phyloP scores from a whole-genome alignment of 2,797 vertebrate species.

The Peromyscus attwateri region DNA sequence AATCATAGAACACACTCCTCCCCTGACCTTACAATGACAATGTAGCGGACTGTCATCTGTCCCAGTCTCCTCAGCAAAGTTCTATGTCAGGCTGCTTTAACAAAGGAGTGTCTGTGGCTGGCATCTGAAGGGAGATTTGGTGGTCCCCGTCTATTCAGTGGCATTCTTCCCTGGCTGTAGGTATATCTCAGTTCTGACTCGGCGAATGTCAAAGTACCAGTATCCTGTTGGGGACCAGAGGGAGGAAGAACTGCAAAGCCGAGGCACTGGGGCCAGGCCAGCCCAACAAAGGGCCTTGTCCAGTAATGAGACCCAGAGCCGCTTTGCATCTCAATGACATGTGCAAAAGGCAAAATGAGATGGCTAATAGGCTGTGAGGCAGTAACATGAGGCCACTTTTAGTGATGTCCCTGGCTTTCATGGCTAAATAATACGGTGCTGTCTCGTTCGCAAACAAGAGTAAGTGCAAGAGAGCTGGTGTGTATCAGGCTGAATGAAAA shows the following conservation, averaged over 20 bases:
- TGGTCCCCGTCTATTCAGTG: conserved; percentile 18
- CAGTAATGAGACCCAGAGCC: conserved; percentile 24
- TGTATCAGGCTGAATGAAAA: conserved; percentile 49
- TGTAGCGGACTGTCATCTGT: conserved; percentile 66
- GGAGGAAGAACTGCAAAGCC: conserved; percentile 64
- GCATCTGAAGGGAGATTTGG: not conserved
- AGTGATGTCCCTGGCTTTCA: conserved; percentile 66
- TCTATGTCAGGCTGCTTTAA: conserved; percentile 54
- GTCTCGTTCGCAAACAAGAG: conserved; percentile 56
- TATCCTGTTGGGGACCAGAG: not conserved
- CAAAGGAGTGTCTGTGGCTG: not conserved
- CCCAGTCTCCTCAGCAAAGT: conserved; percentile 66
- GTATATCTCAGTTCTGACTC: conserved; percentile 59
- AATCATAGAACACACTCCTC: conserved; percentile 55
- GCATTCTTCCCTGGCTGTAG: conserved; percentile 64
- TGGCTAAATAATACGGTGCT: conserved; percentile 71
- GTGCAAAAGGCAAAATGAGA: conserved; percentile 69
- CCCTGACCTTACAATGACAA: not conserved
- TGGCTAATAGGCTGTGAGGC: conserved; percentile 30
- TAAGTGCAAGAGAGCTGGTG: conserved; percentile 64
- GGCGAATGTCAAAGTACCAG: conserved; percentile 22
- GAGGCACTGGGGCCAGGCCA: not conserved
- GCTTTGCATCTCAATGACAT: conserved; percentile 43
- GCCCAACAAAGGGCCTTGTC: conserved; percentile 56
- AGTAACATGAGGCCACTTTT: conserved; percentile 57